These are phyloP conservation scores for Gadopsis bispinosus DNA, from an alignment of 2,797 vertebrate species.

Conservation along the genomic window DNA sequence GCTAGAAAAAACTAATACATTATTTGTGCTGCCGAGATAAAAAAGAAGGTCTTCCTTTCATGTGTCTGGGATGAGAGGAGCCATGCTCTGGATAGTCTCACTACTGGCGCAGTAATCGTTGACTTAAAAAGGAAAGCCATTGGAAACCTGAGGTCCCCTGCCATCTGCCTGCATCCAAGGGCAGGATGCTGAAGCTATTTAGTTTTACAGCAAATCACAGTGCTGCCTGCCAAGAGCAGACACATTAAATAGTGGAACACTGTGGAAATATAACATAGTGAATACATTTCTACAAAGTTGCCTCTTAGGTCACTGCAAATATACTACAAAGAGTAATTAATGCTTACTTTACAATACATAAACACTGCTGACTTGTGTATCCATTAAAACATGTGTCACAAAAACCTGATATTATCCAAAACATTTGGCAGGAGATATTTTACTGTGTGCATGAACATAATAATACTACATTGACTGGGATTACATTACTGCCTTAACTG, in stretches of 20 bases:
- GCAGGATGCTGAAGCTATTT: slow-evolving; percentile 45
- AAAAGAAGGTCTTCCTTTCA: slow-evolving; percentile 44
- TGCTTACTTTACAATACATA: slow-evolving; percentile 12
- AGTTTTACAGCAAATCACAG: slow-evolving; percentile 31
- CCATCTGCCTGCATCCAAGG: slow-evolving; percentile 58
- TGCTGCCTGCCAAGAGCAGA: slow-evolving; percentile 9
- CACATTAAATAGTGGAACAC: slow-evolving; percentile 22
- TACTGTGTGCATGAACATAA: background rate
- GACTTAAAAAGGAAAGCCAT: slow-evolving; percentile 81
- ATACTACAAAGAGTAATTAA: background rate
- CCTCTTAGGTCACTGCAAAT: slow-evolving; percentile 10
- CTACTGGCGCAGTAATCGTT: slow-evolving; percentile 67
- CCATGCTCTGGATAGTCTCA: slow-evolving; percentile 72
- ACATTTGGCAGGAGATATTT: slow-evolving; percentile 3
- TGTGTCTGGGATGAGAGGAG: slow-evolving; percentile 64
- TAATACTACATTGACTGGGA: background rate
- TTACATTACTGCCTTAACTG: background rate
- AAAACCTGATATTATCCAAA: background rate
- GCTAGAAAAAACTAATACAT: too few species aligned
- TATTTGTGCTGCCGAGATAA: slow-evolving; percentile 14
- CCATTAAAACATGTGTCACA: slow-evolving; percentile 9
- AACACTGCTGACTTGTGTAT: slow-evolving; percentile 16
- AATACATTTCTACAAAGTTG: slow-evolving; percentile 5
- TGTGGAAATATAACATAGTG: background rate
- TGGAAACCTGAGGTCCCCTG: slow-evolving; percentile 62